phyloP scores from a whole-genome alignment of 2,113 vertebrate species.

The Platichthys flesus region DNA sequence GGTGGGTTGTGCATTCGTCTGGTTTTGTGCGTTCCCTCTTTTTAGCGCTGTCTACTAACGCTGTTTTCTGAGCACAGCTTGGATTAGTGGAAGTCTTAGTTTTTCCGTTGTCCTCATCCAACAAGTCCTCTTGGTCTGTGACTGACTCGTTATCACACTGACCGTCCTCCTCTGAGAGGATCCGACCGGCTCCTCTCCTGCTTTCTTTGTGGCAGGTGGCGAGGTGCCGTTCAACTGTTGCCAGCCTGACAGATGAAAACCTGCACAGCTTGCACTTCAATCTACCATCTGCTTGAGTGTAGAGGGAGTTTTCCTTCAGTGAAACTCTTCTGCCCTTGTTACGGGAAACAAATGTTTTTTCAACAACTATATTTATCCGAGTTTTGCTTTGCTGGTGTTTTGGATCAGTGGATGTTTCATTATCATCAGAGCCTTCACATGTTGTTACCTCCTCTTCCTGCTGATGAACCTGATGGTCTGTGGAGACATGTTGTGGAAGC shows the following conservation, averaged over 20 bases:
- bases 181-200: neutral
- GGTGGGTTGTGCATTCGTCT: constrained; percentile 19
- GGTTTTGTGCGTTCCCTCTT: constrained; percentile 83
- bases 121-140: neutral
- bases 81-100: constrained; percentile 80
- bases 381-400: constrained; percentile 8
- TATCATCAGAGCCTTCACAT: neutral
- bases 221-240: constrained; percentile 86
- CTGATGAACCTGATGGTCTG: constrained; percentile 3
- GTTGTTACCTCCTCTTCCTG: constrained; percentile 5
- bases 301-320: constrained; percentile 5
- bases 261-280: constrained; percentile 86
- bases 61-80: constrained; percentile 86
- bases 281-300: constrained; percentile 72
- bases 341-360: neutral
- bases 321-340: neutral
- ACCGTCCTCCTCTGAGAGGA: neutral
- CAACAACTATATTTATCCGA: neutral
- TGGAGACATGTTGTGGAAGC: neutral
- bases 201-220: constrained; percentile 61
- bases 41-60: constrained; percentile 83
- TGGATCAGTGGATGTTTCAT: neutral
- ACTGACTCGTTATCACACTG: neutral
- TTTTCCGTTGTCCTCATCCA: neutral
- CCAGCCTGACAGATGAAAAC: constrained; percentile 86